phyloP scores from a whole-genome alignment of 2,888 invertebrate species.

The Automeris io region DNA sequence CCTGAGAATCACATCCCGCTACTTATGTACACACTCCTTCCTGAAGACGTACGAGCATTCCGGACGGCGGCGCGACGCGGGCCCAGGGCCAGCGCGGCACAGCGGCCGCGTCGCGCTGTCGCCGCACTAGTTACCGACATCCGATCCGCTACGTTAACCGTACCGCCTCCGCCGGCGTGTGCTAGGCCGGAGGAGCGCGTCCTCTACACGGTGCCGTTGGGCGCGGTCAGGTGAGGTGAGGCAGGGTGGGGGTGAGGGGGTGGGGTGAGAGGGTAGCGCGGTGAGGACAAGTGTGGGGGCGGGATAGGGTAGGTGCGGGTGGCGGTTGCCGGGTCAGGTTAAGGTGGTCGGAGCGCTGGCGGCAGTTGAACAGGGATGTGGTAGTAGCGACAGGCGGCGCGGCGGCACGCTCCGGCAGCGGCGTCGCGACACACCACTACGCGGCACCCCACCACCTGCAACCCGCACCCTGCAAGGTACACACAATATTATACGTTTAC shows the following conservation, averaged over 20 bases:
- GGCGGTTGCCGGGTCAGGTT: constrained; percentile 43
- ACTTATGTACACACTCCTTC: constrained; percentile 73
- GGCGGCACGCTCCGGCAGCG: constrained; percentile 94
- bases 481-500: too few relatives aligned
- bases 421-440: constrained; percentile 98
- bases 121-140: constrained; percentile 53
- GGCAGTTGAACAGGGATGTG: constrained; percentile 95
- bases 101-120: constrained; percentile 27
- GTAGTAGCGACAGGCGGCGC: constrained; percentile 97
- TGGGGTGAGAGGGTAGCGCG: constrained; percentile 12
- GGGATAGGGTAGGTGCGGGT: constrained; percentile 26
- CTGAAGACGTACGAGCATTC: constrained; percentile 43
- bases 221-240: constrained; percentile 28
- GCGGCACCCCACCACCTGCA: constrained; percentile 96
- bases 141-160: constrained; percentile 47
- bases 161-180: constrained; percentile 50
- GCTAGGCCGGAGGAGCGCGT: constrained; percentile 56
- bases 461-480: constrained; percentile 92
- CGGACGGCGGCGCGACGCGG: constrained; percentile 31
- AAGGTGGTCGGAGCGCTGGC: constrained; percentile 80
- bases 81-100: constrained; percentile 16
- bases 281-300: constrained; percentile 16
- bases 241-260: constrained; percentile 13
- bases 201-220: constrained; percentile 53
- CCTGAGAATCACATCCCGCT: constrained; percentile 74